phyloP scores from a whole-genome alignment of 1,140 invertebrate genomes.

The Hypothenemus hampei region DNA sequence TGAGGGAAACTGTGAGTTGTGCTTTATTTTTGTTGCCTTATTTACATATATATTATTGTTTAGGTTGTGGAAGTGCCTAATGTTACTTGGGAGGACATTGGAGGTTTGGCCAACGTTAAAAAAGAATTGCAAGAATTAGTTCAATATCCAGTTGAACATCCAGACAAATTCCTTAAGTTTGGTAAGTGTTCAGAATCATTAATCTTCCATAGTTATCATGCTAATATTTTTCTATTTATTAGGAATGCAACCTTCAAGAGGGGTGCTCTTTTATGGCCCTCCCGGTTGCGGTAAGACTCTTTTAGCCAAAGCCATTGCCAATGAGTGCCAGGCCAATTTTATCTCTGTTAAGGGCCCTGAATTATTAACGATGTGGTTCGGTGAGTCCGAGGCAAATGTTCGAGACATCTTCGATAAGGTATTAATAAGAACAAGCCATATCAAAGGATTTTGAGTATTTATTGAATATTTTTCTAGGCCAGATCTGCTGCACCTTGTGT shows the following conservation, averaged over 20 bases:
- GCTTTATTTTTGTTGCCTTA: background rate
- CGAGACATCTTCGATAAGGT: slow-evolving; percentile 99
- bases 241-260: slow-evolving; percentile 96
- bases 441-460: background rate
- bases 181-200: slow-evolving; percentile 44
- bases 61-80: slow-evolving; percentile 93
- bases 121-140: slow-evolving; percentile 96
- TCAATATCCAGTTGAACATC: slow-evolving; percentile 98
- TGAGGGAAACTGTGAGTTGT: slow-evolving; percentile 82
- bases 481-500: slow-evolving; percentile 99
- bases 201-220: background rate
- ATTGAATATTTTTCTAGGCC: slow-evolving; percentile 62
- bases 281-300: slow-evolving; percentile 98
- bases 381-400: slow-evolving; percentile 99
- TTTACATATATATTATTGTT: too few species aligned
- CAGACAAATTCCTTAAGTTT: slow-evolving; percentile 99
- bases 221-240: background rate
- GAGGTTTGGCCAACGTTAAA: slow-evolving; percentile 95
- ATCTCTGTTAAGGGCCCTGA: slow-evolving; percentile 99
- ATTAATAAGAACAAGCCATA: slow-evolving; percentile 25
- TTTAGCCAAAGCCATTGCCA: slow-evolving; percentile 98
- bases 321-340: slow-evolving; percentile 99
- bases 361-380: slow-evolving; percentile 99
- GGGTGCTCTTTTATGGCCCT: slow-evolving; percentile 97
- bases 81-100: slow-evolving; percentile 96